phyloP scores from a whole-genome alignment of 2,797 vertebrate species.

The Anomalospiza imberbis region DNA sequence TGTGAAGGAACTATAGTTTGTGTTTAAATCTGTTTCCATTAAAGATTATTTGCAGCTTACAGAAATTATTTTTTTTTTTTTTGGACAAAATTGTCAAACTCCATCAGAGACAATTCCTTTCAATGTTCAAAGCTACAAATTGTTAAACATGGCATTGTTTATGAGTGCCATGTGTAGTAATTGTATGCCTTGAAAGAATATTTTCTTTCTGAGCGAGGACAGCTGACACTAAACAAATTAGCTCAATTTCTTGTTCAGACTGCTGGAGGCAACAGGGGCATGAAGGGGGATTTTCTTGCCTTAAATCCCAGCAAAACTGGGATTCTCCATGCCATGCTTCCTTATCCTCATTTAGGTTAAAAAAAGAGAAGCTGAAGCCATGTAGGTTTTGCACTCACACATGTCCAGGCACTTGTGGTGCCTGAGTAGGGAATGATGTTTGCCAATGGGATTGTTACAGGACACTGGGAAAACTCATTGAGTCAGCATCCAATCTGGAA shows the following conservation, averaged over 20 bases:
- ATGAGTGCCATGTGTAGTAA: neutral
- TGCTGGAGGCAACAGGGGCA: neutral
- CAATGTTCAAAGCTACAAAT: constrained; percentile 15
- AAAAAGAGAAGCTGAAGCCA: neutral
- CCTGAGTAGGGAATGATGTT: too few species aligned
- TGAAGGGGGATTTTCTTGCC: neutral
- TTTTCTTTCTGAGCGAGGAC: neutral
- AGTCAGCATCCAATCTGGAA: neutral
- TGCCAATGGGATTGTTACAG: neutral
- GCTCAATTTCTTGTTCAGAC: neutral
- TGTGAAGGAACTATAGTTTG: constrained; percentile 48
- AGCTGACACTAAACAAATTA: neutral
- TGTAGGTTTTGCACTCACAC: neutral
- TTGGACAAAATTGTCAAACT: constrained; percentile 16
- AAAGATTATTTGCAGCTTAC: constrained; percentile 25
- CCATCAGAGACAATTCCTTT: constrained; percentile 29
- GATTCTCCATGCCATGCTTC: neutral
- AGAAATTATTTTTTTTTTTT: neutral
- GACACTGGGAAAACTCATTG: neutral
- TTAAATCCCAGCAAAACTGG: neutral
- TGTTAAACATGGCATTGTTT: constrained; percentile 32
- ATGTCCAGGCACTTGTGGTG: rapidly evolving
- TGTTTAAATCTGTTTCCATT: constrained; percentile 53
- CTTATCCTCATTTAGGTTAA: neutral
- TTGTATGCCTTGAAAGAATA: neutral